These are phyloP conservation scores for Zaprionus nigranus DNA, from an alignment of 1,140 invertebrate genomes.

Conservation along the genomic window DNA sequence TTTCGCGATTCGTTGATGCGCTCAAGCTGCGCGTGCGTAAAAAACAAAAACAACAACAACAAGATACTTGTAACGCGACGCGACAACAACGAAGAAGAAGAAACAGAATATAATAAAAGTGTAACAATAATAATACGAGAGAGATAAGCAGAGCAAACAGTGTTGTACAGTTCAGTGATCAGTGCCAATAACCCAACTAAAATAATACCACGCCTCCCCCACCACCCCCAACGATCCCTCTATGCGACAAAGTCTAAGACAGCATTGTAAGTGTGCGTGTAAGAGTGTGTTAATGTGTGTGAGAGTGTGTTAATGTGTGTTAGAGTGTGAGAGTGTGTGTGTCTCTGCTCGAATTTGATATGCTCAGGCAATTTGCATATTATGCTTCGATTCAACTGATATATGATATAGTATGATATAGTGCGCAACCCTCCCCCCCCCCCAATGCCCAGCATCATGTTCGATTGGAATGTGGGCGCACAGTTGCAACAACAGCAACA, in stretches of 20 bases:
- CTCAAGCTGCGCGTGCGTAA: slow-evolving; percentile 39
- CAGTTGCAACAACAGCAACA: slow-evolving; percentile 31
- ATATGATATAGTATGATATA: slow-evolving; percentile 61
- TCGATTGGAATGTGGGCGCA: slow-evolving; percentile 75
- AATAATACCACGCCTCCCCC: not conserved
- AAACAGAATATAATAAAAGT: slow-evolving; percentile 18
- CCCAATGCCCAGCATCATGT: not conserved
- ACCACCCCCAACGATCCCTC: too few relatives aligned
- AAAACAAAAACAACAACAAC: not conserved
- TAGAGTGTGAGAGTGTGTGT: slow-evolving; percentile 40
- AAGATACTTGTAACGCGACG: slow-evolving; percentile 36
- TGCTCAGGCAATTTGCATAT: slow-evolving; percentile 56
- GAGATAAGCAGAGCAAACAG: slow-evolving; percentile 3
- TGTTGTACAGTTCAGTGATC: slow-evolving; percentile 43
- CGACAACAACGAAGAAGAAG: slow-evolving; percentile 25
- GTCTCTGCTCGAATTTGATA: slow-evolving; percentile 54
- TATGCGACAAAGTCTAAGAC: not conserved
- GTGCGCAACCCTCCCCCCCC: slow-evolving; percentile 19
- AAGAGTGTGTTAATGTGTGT: slow-evolving; percentile 38
- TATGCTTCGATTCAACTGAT: slow-evolving; percentile 29
- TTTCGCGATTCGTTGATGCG: slow-evolving; percentile 65
- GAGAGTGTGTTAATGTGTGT: not conserved
- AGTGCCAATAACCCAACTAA: slow-evolving; percentile 35
- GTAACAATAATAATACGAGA: slow-evolving; percentile 15
- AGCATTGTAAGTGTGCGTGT: slow-evolving; percentile 29